These are phyloP conservation scores for Emydoidea blandingii DNA, from an alignment of 2,797 vertebrate species.

Conservation along the genomic window DNA sequence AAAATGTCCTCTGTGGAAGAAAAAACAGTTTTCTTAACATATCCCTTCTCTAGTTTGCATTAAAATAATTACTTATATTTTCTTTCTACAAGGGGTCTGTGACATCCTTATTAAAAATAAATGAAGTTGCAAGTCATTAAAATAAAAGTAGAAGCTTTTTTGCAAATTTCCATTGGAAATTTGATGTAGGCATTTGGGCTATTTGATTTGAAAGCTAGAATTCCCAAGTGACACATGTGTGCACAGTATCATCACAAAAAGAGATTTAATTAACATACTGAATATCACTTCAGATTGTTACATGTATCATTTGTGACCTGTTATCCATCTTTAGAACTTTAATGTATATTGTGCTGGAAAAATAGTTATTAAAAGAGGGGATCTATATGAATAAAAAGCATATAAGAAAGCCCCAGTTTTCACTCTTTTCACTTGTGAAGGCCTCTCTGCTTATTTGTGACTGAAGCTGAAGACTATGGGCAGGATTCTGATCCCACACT, in stretches of 20 bases:
- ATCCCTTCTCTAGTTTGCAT: not conserved
- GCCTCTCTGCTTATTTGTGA: not conserved
- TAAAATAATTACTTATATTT: not conserved
- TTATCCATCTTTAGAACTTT: not conserved
- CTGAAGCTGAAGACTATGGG: not conserved
- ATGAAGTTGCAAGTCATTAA: not conserved
- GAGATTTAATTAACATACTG: slow-evolving; percentile 26
- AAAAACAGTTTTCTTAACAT: not conserved
- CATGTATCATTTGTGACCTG: not conserved
- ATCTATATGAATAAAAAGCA: slow-evolving; percentile 24
- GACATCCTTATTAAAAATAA: not conserved
- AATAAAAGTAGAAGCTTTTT: not conserved
- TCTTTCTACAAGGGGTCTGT: not conserved
- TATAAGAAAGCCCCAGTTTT: not conserved
- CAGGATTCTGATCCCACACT: not conserved
- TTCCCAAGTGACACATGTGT: not conserved
- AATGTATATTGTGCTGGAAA: not conserved
- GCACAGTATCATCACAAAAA: not conserved
- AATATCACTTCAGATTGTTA: slow-evolving; percentile 3
- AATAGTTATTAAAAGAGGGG: slow-evolving; percentile 11
- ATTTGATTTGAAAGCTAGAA: not conserved
- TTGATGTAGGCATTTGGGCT: not conserved
- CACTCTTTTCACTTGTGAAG: not conserved
- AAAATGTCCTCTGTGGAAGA: not conserved
- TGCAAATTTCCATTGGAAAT: not conserved